Evolutionary conservation across 2,797 vertebrate species (phyloP).

Genomic region (Pangasius mekongensis): DNA sequence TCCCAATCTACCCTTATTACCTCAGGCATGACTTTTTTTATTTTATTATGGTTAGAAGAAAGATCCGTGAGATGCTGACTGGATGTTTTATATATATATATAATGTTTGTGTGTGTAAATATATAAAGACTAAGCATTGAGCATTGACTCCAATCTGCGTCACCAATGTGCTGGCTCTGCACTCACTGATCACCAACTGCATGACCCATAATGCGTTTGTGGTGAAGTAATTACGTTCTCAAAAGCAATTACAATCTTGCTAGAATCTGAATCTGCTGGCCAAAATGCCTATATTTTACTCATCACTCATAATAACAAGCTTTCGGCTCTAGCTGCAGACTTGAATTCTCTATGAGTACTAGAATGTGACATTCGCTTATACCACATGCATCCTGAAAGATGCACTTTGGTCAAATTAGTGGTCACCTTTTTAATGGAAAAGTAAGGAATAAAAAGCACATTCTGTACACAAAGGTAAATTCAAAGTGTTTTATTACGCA

Average conservation of each 20-base stretch:
- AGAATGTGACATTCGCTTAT: constrained; percentile 3
- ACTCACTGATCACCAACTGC: not conserved
- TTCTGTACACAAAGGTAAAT: constrained; percentile 4
- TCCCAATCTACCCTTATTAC: not conserved
- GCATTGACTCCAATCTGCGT: not conserved
- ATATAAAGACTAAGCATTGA: not conserved
- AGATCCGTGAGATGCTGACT: not conserved
- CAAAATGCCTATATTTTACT: constrained; percentile 5
- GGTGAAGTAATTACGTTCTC: constrained; percentile 22
- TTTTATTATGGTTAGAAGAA: not conserved
- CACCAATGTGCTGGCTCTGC: not conserved
- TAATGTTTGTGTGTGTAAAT: not conserved
- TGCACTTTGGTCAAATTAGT: not conserved
- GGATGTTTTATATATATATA: not conserved
- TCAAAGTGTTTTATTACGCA: not conserved
- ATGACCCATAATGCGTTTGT: constrained; percentile 7
- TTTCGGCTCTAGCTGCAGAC: not conserved
- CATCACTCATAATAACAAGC: constrained; percentile 41
- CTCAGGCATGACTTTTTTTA: not conserved
- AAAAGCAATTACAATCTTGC: constrained; percentile 27
- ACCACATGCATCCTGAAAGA: not conserved
- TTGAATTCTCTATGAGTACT: not conserved
- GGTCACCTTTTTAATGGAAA: not conserved
- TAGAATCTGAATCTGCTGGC: not conserved
- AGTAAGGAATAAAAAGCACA: not conserved